Evolutionary conservation across 2,797 vertebrate genomes (phyloP), one percentile per base, ranked within the genome.

Genomic region (Lagodon rhomboides): DNA sequence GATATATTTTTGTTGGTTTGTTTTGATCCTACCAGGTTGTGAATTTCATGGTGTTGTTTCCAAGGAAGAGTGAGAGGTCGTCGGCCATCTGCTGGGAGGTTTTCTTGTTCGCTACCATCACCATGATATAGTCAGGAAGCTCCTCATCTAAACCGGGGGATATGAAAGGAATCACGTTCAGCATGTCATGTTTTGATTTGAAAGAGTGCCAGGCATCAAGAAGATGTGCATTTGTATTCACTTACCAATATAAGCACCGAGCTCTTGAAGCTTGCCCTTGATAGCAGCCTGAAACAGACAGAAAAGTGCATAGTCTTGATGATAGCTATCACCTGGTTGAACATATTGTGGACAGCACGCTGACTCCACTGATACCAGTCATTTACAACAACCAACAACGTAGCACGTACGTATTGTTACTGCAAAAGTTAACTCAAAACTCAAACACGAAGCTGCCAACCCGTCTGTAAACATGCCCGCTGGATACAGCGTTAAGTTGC

Each of bases 41-140:
- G 90, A 99, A 99, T 86, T 97, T 98, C 82, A 96, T 82, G 3
- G 98, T 99, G 93, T 99, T 99, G 93, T 95, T 97, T 89, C 98
- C 98, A 16, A 99, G 96, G 84, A 99, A 99, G 63, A 99, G 97
- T 23, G 97, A 97, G 63, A 99, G 97, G 85, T 99, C 98, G 38
- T 98, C 98, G 30, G 97, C 96, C 98, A 99, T 99, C 93, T 99
- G 98, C 74, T 99, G 96, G 67, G 98, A 96, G 72, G 95, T 99
- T 94, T 99, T 99, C 95, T 99, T 99, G 93, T 99, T 99, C 61
- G 98, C 98, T 73, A 99, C 98, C 98, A 99, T 99, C 81, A 99
- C 98, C 98, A 99, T 99, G 64, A 99, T 99, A 82, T 99, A 99
- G 94, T 99, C 98, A 30, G 98, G 98, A 50, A 99, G 96, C 87